Conservation (phyloP, 1,140 invertebrate species). For the Tetraneura akinire region DNA sequence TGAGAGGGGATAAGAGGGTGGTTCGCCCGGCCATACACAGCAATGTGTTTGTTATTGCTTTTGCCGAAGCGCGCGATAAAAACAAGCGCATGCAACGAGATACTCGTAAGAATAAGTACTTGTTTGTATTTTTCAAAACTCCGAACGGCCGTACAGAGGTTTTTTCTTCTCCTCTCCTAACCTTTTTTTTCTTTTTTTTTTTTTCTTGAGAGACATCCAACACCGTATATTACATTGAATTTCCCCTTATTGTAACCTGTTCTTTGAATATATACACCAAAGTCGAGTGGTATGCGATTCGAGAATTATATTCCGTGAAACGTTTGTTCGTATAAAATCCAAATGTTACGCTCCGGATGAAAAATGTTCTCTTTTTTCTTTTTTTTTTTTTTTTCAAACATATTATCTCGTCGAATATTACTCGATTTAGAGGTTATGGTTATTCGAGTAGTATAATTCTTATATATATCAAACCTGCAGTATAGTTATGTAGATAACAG, state of each 20-base stretch:
- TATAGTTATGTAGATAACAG: too few species aligned
- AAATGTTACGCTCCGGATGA: too few species aligned
- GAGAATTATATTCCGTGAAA: too few species aligned
- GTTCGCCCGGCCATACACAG: neutral
- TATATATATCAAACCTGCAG: too few species aligned
- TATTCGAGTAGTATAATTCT: too few species aligned
- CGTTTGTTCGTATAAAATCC: too few species aligned
- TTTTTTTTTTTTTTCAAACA: neutral
- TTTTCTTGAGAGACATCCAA: neutral
- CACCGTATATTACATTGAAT: neutral
- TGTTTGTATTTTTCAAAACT: neutral
- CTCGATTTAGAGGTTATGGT: too few species aligned
- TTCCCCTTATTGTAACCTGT: neutral
- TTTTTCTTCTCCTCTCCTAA: too few species aligned
- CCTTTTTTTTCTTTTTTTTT: too few species aligned
- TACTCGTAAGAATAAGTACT: neutral
- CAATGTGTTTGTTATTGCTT: conserved; percentile 20
- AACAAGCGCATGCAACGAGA: neutral
- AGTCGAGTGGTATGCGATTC: too few species aligned
- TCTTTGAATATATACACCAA: too few species aligned
- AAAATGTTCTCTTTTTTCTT: neutral
- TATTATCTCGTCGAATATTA: neutral
- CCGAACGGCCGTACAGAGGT: neutral
- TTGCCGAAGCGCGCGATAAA: neutral
- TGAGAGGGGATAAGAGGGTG: neutral